phyloP scores from a whole-genome alignment of 1,140 invertebrate genomes.

The Aphelenchoides besseyi region DNA sequence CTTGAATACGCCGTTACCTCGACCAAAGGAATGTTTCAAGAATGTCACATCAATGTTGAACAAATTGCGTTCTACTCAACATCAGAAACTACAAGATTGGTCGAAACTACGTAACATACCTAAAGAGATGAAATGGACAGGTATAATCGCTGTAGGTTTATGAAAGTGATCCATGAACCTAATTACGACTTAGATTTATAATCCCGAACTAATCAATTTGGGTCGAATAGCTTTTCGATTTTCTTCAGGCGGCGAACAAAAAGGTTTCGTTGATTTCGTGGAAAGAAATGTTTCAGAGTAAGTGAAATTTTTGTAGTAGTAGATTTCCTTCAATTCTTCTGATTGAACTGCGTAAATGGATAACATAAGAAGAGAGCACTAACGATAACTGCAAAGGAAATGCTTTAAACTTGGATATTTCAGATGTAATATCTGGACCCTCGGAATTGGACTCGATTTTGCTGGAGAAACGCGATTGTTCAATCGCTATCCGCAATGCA shows the following conservation, averaged over 20 bases:
- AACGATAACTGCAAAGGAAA: too few species aligned
- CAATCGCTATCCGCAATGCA: slow-evolving; percentile 8
- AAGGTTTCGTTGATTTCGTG: background rate
- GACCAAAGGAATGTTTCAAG: background rate
- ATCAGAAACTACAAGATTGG: background rate
- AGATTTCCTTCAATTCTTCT: too few species aligned
- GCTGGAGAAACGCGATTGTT: background rate
- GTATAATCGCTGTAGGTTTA: background rate
- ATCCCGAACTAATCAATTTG: background rate
- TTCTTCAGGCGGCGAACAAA: background rate
- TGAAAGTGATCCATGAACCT: too few species aligned
- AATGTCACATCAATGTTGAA: background rate
- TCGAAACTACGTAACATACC: background rate
- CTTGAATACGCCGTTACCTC: background rate
- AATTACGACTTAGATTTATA: background rate
- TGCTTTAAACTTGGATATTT: too few species aligned
- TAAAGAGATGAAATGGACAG: background rate
- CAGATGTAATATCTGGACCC: too few species aligned
- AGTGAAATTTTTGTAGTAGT: too few species aligned
- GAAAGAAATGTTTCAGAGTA: background rate
- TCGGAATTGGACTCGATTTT: background rate
- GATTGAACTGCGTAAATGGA: too few species aligned
- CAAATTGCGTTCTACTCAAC: background rate
- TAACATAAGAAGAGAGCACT: too few species aligned
- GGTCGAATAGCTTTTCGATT: background rate